Conservation (phyloP, 2,888 invertebrate species). For the Cosmia trapezina region DNA sequence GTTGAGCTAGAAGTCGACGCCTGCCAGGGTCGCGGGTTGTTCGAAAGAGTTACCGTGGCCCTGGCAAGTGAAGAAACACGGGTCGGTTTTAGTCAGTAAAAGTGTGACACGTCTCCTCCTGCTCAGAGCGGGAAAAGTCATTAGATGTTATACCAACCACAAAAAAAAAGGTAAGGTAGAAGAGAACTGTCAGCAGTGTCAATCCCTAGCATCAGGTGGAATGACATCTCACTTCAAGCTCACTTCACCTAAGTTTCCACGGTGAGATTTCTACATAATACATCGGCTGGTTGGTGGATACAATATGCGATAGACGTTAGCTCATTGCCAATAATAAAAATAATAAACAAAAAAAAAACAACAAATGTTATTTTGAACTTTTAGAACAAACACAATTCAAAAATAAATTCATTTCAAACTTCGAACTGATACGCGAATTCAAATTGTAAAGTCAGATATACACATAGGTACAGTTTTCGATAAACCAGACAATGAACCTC, state of each 20-base stretch:
- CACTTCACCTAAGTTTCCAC: not conserved
- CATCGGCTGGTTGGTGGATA: not conserved
- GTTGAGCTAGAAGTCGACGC: too few relatives aligned
- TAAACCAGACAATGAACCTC: slow-evolving; percentile 39
- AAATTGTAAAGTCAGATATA: slow-evolving; percentile 29
- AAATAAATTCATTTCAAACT: slow-evolving; percentile 18
- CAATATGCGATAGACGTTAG: too few relatives aligned
- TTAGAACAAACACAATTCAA: slow-evolving; percentile 13
- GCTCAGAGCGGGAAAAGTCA: too few relatives aligned
- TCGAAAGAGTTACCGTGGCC: too few relatives aligned
- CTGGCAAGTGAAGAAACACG: too few relatives aligned
- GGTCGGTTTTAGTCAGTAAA: too few relatives aligned
- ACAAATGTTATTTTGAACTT: slow-evolving; percentile 18
- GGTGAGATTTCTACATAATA: not conserved
- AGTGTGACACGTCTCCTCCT: too few relatives aligned
- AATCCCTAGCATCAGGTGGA: too few relatives aligned
- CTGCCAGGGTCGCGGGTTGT: too few relatives aligned
- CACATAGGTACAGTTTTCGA: slow-evolving; percentile 25
- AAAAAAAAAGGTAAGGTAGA: not conserved
- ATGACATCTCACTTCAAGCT: not conserved
- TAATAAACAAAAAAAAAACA: slow-evolving; percentile 11
- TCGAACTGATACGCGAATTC: slow-evolving; percentile 33
- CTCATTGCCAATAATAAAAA: slow-evolving; percentile 21
- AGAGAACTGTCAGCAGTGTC: not conserved
- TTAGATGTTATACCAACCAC: too few relatives aligned